Base-by-base conservation (phyloP, 2,113 vertebrate genomes). In the Gymnarchus niloticus region DNA sequence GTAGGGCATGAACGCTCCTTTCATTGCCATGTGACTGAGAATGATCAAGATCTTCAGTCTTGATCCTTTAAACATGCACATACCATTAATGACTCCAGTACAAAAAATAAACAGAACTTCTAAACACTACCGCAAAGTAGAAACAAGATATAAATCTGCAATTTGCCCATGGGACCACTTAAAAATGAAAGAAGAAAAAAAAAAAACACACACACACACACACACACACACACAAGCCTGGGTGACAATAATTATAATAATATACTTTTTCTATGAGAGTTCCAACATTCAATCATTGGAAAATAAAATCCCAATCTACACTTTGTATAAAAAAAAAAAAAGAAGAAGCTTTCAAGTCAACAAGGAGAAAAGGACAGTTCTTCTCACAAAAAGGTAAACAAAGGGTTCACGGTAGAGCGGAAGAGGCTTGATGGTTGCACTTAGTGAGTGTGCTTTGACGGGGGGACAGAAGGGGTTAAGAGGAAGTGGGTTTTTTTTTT, bases 381-480 rank as follows among this genome's bases (percentile, higher is more conserved):
- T 93, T 90, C 92, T 94, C 94, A 94, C 93, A 93, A 93, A 96
- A 94, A 91, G 90, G 91, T 95, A 91, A 93, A 96, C 93, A 93
- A 94, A 93, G 87, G 90, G 92, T 90, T 92, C 88, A 89, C 91
- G 89, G 88, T 85, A 89, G 88, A 86, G 91, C 91, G 93, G 91
- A 91, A 92, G 91, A 85, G 91, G 95, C 94, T 92, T 93, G 94
- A 95, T 91, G 88, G 95, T 96, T 97, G 97, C 97, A 99, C 97
- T 97, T 96, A 94, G 97, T 97, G 97, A 97, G 93, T 97, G 97
- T 99, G 97, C 97, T 97, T 96, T 95, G 94, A 96, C 95, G 95
- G 95, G 94, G 93, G 92, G 90, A 93, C 93, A 90, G 89, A 87
- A 78, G 82, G 86, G 86, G 86, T 48, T 51, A n/a, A 73, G 85